phyloP scores from a whole-genome alignment of 2,113 vertebrate genomes.

The Boleophthalmus pectinirostris region DNA sequence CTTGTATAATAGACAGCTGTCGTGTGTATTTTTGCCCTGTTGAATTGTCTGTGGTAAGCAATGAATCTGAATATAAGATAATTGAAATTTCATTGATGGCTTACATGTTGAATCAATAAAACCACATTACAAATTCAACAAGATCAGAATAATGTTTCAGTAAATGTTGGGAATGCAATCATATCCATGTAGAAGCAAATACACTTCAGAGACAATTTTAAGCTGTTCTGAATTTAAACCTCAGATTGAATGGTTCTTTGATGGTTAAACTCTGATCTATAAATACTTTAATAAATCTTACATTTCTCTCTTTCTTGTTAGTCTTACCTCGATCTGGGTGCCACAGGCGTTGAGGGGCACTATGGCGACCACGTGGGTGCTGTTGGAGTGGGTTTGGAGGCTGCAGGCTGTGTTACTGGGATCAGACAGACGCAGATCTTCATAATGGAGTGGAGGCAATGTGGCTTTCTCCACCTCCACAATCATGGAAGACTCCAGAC shows the following conservation, averaged over 20 bases:
- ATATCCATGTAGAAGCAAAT: background rate
- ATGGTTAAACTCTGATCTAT: too few species aligned
- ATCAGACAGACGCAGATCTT: conserved; percentile 64
- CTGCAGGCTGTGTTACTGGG: conserved; percentile 52
- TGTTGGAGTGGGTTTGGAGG: conserved; percentile 60
- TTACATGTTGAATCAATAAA: too few species aligned
- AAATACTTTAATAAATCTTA: too few species aligned
- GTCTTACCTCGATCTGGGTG: conserved; percentile 67
- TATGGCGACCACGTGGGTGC: conserved; percentile 55
- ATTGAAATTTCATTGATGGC: too few species aligned
- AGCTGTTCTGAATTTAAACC: background rate
- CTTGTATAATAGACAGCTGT: too few species aligned
- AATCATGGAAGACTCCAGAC: conserved; percentile 62
- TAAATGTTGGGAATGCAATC: too few species aligned
- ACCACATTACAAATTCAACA: too few species aligned
- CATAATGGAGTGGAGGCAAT: conserved; percentile 32
- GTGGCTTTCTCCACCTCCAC: conserved; percentile 56
- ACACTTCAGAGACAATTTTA: background rate
- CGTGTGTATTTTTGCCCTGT: too few species aligned
- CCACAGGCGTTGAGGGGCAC: conserved; percentile 71
- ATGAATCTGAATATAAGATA: too few species aligned
- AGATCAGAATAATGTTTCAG: too few species aligned
- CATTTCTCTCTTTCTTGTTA: background rate
- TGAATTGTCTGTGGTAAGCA: too few species aligned
- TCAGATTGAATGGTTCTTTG: too few species aligned